Evolutionary conservation across 2,113 vertebrate genomes (phyloP).

Genomic region (Cryptomyrus ogoouensis): DNA sequence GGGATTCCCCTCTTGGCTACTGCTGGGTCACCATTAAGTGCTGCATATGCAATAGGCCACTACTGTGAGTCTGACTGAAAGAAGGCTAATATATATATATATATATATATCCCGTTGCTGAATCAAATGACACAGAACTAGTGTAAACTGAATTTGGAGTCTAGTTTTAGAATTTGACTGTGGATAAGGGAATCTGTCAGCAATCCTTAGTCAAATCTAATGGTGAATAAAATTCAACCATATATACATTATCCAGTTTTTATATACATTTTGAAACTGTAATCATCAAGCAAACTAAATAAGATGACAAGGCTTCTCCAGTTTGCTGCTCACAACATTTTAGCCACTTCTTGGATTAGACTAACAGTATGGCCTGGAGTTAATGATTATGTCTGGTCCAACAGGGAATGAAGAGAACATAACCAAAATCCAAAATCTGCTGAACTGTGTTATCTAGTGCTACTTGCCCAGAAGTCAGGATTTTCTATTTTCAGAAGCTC

Average conservation of each 20-base stretch:
- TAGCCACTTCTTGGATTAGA: background rate
- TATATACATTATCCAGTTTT: background rate
- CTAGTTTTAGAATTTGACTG: background rate
- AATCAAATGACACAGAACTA: no score
- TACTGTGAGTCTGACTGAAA: background rate
- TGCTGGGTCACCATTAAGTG: background rate
- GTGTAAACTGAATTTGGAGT: background rate
- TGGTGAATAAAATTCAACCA: background rate
- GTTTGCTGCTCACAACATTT: background rate
- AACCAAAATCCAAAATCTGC: background rate
- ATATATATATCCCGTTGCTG: no score
- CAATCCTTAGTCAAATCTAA: background rate
- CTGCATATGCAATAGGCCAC: background rate
- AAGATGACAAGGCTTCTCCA: background rate
- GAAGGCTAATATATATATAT: background rate
- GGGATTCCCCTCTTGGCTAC: background rate
- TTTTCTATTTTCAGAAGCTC: slow-evolving; percentile 2
- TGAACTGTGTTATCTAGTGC: background rate
- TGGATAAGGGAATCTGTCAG: background rate
- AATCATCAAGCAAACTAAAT: background rate
- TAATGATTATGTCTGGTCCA: slow-evolving; percentile 1
- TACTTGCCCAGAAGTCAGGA: background rate
- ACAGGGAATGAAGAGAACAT: background rate
- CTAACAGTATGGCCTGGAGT: background rate
- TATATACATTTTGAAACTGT: background rate